These are phyloP conservation scores for Acrossocheilus wenchowensis DNA, from an alignment of 2,797 vertebrate genomes.

Conservation along the genomic window DNA sequence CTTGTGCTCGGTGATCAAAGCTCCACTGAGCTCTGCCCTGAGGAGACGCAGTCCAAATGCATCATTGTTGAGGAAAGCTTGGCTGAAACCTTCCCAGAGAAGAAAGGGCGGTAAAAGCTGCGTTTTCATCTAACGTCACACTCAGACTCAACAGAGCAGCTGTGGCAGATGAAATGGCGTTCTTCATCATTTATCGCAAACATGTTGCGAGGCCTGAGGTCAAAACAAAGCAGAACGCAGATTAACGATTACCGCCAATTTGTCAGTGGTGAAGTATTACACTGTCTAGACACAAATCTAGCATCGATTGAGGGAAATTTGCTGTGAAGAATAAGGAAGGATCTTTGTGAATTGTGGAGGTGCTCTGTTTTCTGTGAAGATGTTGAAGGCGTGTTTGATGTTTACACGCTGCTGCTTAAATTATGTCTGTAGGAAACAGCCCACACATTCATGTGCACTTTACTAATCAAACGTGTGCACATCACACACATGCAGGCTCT, in stretches of 20 bases:
- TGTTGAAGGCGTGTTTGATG: slow-evolving; percentile 4
- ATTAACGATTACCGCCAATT: not conserved
- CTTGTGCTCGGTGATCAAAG: slow-evolving; percentile 49
- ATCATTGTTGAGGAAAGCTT: slow-evolving; percentile 5
- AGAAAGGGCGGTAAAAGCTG: not conserved
- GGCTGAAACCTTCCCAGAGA: slow-evolving; percentile 22
- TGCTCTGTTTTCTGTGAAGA: slow-evolving; percentile 7
- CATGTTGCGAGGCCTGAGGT: not conserved
- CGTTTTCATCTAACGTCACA: not conserved
- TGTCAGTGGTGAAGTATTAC: not conserved
- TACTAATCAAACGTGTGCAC: slow-evolving; percentile 9
- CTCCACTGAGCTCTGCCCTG: slow-evolving; percentile 28
- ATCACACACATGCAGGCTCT: not conserved
- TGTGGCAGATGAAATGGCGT: not conserved
- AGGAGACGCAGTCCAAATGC: slow-evolving; percentile 33
- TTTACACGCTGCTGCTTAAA: slow-evolving; percentile 14
- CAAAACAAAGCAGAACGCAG: not conserved
- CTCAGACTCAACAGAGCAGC: not conserved
- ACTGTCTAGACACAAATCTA: not conserved
- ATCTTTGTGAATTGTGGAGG: not conserved
- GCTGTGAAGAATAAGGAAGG: not conserved
- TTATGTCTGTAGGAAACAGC: slow-evolving; percentile 24
- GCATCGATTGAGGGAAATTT: slow-evolving; percentile 9
- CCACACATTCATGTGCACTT: slow-evolving; percentile 12
- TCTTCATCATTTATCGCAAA: slow-evolving; percentile 15